Evolutionary conservation across 2,888 invertebrate genomes (phyloP).

Genomic region (Cerceris ruficornis): DNA sequence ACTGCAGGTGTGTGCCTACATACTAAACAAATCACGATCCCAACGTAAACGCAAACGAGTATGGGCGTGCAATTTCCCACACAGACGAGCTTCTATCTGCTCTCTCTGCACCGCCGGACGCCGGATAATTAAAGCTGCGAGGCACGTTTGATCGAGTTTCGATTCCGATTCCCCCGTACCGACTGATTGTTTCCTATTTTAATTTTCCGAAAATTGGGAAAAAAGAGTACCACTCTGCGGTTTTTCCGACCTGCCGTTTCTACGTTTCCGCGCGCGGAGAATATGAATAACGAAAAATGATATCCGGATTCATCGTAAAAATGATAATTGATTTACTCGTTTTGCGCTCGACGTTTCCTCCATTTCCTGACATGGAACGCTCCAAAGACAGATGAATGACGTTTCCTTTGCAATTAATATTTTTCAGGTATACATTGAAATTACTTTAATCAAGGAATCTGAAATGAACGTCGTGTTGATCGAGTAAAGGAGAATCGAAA

Average conservation of each 20-base stretch:
- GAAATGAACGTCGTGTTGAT: too few relatives aligned
- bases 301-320: background rate
- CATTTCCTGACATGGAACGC: background rate
- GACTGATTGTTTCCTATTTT: slow-evolving; percentile 67
- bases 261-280: background rate
- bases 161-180: slow-evolving; percentile 49
- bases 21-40: slow-evolving; percentile 56
- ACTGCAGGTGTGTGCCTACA: slow-evolving; percentile 45
- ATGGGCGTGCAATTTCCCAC: slow-evolving; percentile 45
- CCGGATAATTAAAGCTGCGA: slow-evolving; percentile 69
- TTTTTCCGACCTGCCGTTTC: slow-evolving; percentile 9
- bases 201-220: slow-evolving; percentile 58
- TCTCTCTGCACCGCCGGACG: slow-evolving; percentile 30
- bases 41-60: slow-evolving; percentile 14
- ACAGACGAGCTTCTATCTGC: background rate
- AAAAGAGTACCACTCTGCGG: slow-evolving; percentile 39
- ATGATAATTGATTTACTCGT: too few relatives aligned
- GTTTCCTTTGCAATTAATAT: too few relatives aligned
- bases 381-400: too few relatives aligned
- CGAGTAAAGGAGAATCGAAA: too few relatives aligned
- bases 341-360: background rate
- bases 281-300: background rate
- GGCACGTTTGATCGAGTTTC: slow-evolving; percentile 68
- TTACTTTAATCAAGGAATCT: too few relatives aligned
- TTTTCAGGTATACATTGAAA: too few relatives aligned